A percentile compares a stretch with the other conserved stretches of the same genome.
phyloP scores from a whole-genome alignment of 2,113 vertebrate genomes.

The Hippocampus comes region DNA sequence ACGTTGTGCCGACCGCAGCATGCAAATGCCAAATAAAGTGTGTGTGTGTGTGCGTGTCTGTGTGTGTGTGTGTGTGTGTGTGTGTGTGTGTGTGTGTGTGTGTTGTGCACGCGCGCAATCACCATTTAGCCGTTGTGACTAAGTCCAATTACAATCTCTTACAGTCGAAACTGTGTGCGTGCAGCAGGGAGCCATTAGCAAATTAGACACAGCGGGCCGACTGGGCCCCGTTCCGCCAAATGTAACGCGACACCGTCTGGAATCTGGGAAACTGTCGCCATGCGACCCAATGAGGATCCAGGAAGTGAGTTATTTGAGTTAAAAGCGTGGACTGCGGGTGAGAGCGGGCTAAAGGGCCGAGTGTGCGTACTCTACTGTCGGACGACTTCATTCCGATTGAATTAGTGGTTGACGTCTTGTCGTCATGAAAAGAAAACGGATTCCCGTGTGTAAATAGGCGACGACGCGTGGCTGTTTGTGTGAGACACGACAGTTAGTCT shows the following conservation, averaged over 20 bases:
- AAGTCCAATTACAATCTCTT: slow-evolving; percentile 60
- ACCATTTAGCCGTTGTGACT: slow-evolving; percentile 71
- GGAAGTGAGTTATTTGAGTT: slow-evolving; percentile 47
- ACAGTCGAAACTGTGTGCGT: slow-evolving; percentile 45
- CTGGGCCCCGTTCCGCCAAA: slow-evolving; percentile 64
- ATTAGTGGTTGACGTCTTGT: slow-evolving; percentile 14
- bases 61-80: no score
- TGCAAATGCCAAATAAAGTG: slow-evolving; percentile 3
- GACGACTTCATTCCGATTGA: slow-evolving; percentile 26
- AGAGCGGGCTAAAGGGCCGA: slow-evolving; percentile 30
- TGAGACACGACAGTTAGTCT: neutral
- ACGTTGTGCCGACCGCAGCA: neutral
- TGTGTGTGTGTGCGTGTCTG: no score
- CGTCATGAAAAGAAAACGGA: neutral
- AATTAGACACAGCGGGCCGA: slow-evolving; percentile 59
- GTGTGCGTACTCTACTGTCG: slow-evolving; percentile 20
- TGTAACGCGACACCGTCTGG: slow-evolving; percentile 63
- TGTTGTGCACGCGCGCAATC: slow-evolving; percentile 38
- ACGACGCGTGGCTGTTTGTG: no score
- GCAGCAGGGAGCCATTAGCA: slow-evolving; percentile 74
- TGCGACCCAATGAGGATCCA: slow-evolving; percentile 54
- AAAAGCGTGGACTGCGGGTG: neutral
- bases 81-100: no score
- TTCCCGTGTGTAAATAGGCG: neutral
- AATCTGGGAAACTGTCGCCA: slow-evolving; percentile 69